A percentile compares a stretch with the other conserved stretches of the same genome.
These are phyloP conservation scores for Protobothrops flavoviridis DNA, from an alignment of 2,113 vertebrate genomes.

Conservation along the genomic window DNA sequence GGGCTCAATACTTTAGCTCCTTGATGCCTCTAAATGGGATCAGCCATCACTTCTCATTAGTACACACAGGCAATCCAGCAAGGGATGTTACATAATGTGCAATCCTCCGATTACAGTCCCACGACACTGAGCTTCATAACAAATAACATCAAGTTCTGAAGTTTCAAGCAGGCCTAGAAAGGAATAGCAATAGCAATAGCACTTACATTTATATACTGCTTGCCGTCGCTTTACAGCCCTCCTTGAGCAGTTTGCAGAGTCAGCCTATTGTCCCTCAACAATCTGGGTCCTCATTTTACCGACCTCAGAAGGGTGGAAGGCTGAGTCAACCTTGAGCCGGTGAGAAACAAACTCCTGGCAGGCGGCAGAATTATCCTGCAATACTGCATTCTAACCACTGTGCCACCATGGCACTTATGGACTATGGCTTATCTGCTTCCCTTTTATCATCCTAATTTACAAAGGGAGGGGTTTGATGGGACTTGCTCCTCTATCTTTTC, in stretches of 20 bases:
- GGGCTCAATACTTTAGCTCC: conserved; percentile 44
- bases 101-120: conserved; percentile 63
- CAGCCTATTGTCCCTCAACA: background rate
- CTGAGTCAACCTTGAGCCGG: background rate
- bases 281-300: background rate
- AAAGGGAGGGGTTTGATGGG: background rate
- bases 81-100: conserved; percentile 50
- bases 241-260: background rate
- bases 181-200: background rate
- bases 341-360: background rate
- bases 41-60: conserved; percentile 73
- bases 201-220: background rate
- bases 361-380: background rate
- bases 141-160: conserved; percentile 47
- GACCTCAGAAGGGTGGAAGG: background rate
- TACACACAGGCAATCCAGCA: conserved; percentile 63
- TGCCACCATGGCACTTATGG: background rate
- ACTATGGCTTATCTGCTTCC: conserved; percentile 8
- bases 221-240: too few species aligned
- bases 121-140: conserved; percentile 62
- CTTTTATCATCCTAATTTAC: background rate
- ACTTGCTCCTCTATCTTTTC: conserved; percentile 9
- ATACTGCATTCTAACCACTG: background rate
- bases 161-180: conserved; percentile 31
- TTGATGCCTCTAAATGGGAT: conserved; percentile 64